Evolutionary conservation across 2,113 vertebrate genomes (phyloP).

Genomic region (Lutjanus erythropterus): DNA sequence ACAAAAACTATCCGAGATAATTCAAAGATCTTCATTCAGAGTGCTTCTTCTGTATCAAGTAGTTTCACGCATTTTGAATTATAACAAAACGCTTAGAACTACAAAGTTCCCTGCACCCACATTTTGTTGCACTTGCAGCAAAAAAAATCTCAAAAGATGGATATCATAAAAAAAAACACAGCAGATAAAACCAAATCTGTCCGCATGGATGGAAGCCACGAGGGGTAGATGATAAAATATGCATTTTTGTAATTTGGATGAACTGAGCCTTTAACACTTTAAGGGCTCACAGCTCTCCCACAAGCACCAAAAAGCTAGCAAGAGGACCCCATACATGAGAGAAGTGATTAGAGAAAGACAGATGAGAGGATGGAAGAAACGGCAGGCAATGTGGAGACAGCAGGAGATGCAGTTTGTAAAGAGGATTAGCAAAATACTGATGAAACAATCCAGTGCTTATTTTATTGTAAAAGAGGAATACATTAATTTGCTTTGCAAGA

Average conservation of each 20-base stretch:
- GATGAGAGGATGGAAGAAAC: slow-evolving; percentile 8
- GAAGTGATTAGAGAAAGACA: slow-evolving; percentile 3
- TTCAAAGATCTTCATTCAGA: not conserved
- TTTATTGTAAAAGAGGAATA: slow-evolving; percentile 14
- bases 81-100: not conserved
- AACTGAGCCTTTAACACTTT: not conserved
- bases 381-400: not conserved
- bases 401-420: slow-evolving; percentile 3
- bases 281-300: not conserved
- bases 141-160: not conserved
- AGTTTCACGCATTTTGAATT: not conserved
- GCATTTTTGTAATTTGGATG: not conserved
- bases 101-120: not conserved
- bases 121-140: slow-evolving; percentile 15
- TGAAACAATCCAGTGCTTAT: slow-evolving; percentile 40
- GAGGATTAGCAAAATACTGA: slow-evolving; percentile 46
- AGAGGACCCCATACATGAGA: not conserved
- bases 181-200: slow-evolving; percentile 18
- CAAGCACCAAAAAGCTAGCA: not conserved
- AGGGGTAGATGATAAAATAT: slow-evolving; percentile 1
- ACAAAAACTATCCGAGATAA: not conserved
- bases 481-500: slow-evolving; percentile 15
- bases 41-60: not conserved
- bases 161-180: slow-evolving; percentile 11
- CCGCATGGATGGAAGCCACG: not conserved